phyloP scores from a whole-genome alignment of 2,797 vertebrate genomes.

The Anniella stebbinsi region DNA sequence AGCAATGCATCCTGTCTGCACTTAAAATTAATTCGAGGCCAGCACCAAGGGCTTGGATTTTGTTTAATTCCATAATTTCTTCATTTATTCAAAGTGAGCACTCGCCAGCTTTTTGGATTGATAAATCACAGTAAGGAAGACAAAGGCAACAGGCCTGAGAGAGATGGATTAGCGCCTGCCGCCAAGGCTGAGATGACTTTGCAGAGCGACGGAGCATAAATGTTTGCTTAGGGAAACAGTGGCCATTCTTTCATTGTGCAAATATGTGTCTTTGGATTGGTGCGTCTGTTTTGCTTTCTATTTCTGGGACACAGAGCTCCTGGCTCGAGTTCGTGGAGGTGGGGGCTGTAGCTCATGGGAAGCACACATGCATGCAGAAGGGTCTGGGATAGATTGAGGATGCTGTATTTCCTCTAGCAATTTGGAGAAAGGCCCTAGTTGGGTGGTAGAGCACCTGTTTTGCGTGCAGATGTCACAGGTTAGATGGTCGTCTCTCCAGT shows the following conservation, averaged over 20 bases:
- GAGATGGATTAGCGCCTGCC: neutral
- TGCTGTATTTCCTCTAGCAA: too few species aligned
- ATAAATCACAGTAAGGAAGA: conserved; percentile 11
- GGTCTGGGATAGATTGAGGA: too few species aligned
- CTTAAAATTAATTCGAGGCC: neutral
- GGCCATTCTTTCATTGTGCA: neutral
- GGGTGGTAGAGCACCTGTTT: too few species aligned
- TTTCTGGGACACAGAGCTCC: neutral
- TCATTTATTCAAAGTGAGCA: neutral
- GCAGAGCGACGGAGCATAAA: conserved; percentile 36
- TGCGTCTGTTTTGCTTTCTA: neutral
- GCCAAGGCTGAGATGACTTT: conserved; percentile 21
- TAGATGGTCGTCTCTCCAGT: neutral
- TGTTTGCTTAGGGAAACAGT: conserved; percentile 43
- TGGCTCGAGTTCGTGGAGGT: neutral
- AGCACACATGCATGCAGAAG: neutral
- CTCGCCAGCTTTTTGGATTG: conserved; percentile 1
- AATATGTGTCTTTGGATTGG: neutral
- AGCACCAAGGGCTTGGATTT: neutral
- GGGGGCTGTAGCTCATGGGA: neutral
- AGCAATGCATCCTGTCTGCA: too few species aligned
- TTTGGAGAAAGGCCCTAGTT: too few species aligned
- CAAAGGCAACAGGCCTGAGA: neutral
- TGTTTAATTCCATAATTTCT: neutral
- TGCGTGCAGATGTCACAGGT: neutral